A percentile compares a stretch with the other conserved stretches of the same genome.
phyloP scores from a whole-genome alignment of 1,140 invertebrate species.

The Aphelinus atriplicis region DNA sequence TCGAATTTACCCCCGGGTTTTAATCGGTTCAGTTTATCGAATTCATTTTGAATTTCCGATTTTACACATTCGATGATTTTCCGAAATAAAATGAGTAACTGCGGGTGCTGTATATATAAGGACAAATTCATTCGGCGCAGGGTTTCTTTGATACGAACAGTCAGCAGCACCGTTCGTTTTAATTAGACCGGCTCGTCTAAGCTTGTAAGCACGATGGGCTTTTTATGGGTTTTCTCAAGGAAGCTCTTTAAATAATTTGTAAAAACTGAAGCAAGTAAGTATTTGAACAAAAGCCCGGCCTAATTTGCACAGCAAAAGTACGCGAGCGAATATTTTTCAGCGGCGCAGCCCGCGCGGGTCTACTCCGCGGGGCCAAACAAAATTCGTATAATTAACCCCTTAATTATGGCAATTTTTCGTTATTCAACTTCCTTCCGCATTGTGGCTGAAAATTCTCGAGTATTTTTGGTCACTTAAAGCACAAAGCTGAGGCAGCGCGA shows the following conservation, averaged over 20 bases:
- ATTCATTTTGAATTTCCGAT: too few relatives aligned
- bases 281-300: constrained; percentile 23
- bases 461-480: constrained; percentile 42
- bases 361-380: constrained; percentile 23
- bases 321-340: too few relatives aligned
- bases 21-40: too few relatives aligned
- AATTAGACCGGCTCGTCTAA: constrained; percentile 6
- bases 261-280: constrained; percentile 29
- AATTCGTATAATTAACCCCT: constrained; percentile 42
- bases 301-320: too few relatives aligned
- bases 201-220: neutral
- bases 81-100: too few relatives aligned
- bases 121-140: too few relatives aligned
- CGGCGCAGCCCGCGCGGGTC: neutral
- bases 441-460: constrained; percentile 32
- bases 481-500: constrained; percentile 32
- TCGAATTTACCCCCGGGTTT: too few relatives aligned
- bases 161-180: constrained; percentile 1
- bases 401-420: constrained; percentile 44
- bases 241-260: constrained; percentile 18
- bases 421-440: constrained; percentile 40
- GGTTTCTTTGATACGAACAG: too few relatives aligned
- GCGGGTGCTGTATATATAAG: too few relatives aligned
- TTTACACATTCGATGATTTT: too few relatives aligned
- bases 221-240: constrained; percentile 18